Evolutionary conservation across 2,113 vertebrate species (phyloP), one percentile per base, ranked within the genome.

Genomic region (Trichomycterus rosablanca): DNA sequence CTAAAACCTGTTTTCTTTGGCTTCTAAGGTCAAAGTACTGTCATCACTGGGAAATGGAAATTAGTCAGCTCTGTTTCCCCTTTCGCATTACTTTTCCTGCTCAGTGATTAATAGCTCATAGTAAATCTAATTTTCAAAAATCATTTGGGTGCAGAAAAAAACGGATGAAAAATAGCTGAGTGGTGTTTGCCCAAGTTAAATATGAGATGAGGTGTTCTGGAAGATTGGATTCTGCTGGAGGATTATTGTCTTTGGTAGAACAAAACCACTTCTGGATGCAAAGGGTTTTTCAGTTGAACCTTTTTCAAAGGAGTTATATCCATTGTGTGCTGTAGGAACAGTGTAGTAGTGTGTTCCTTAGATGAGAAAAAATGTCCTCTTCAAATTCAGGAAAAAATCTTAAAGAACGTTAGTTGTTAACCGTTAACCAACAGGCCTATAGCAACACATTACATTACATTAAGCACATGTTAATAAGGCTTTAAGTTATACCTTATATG

Each of bases 1-100:
- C 51, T 57, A 57, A 39, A 73, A 45, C 61, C 44, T 68, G 55
- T 66, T 73, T 70, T 58, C 51, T 48, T 66, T 62, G 71, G 57
- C 53, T 39, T 48, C 24, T 28, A 61, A 61, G 18, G 32, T 57
- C 59, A 60, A 37, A 48, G 52, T 19, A 57, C 65, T 67, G 72
- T 66, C 68, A 57, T 67, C 59, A 22, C 42, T 58, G 42, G 42
- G 59, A 55, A 39, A 26, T 68, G 39, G 65, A 66, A 66, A 59
- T 68, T 64, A 55, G 65, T 26, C 24, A 52, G 54, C 64, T 58
- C 57, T 48, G 51, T 75, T 75, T 71, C 59, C 65, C 60, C 44
- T 68, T 7, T 63, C n/a, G 9, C 52, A 37, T 61, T 58, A 52
- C 65, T 61, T 42, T 49, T 53, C 45, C 30, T 46, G 40, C 34